Conservation (phyloP, 2,797 vertebrate species). For the Tragopan temminckii region DNA sequence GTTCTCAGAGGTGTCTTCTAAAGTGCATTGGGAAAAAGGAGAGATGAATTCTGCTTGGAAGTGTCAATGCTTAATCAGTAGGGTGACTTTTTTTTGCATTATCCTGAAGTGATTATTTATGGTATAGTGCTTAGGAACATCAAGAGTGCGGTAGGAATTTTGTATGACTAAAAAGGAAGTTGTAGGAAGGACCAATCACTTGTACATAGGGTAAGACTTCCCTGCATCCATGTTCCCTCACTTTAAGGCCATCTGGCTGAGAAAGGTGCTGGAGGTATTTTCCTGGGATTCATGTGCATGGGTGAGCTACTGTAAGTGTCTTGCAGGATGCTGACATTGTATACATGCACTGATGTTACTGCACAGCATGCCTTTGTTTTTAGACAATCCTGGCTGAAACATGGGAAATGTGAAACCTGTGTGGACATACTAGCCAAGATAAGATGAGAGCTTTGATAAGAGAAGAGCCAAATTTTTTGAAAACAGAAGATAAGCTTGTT, state of each 20-base stretch:
- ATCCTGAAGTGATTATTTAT: background rate
- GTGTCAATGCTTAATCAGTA: background rate
- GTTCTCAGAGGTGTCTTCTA: background rate
- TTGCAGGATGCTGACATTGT: background rate
- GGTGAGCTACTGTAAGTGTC: rapidly evolving
- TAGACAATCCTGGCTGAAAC: background rate
- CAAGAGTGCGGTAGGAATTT: background rate
- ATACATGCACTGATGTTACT: background rate
- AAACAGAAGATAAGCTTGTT: background rate
- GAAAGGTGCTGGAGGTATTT: background rate
- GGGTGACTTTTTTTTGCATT: background rate
- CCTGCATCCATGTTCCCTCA: background rate
- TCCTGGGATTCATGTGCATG: background rate
- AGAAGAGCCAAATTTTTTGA: background rate
- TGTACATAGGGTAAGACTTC: rapidly evolving
- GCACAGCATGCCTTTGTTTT: rapidly evolving
- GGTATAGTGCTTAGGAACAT: background rate
- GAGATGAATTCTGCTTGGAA: background rate
- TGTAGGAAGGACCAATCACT: rapidly evolving
- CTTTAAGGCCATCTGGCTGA: rapidly evolving
- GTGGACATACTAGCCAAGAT: too few species aligned
- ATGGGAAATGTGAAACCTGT: background rate
- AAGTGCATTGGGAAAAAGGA: background rate
- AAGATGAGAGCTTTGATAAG: background rate
- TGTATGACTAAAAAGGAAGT: background rate